Evolutionary conservation across 1,140 invertebrate species (phyloP), one percentile per base, ranked within the genome.

Genomic region (Brachionus sp.): DNA sequence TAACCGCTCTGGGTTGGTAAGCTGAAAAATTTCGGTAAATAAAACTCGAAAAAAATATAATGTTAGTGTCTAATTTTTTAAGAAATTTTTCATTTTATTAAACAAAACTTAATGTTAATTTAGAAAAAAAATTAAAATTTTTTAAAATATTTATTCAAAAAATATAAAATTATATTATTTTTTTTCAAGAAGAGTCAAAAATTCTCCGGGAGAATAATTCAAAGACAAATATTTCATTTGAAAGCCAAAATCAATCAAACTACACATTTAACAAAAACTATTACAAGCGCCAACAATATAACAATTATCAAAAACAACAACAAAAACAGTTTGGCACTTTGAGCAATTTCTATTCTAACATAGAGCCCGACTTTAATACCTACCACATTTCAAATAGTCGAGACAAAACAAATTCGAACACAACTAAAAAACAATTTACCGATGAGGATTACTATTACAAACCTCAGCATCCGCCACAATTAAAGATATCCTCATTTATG

Each of bases 401-500:
- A 80, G 16, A 62, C 29, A 80, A 62, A 13, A 25, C 12, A 33
- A 25, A n/a, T 42, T 25, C 29, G 7, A 37, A 25, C 33, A 13
- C 29, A 29, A 29, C 5, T 10, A 37, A 57, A 80, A 62, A 62
- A 66, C 35, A 44, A 23, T 50, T 23, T 64, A 3, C 37, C 33
- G 62, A 80, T 37, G 75, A 62, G 19, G 19, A 50, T 5, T 46
- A 46, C 19, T 80, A 39, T 37, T 57, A 42, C 13, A 57, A 44
- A 35, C 77, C 19, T 42, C 77, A 80, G 29, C 77, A 80, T n/a
- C 77, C 77, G 25, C 37, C 50, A 12, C 77, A 80, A 64, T 29
- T 66, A 80, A 80, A 57, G 16, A 80, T 80, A 0, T 80, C 77
- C 5, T 80, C 77, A 5, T 80, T 80, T 62, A 80, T 80, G 77